Conservation (phyloP, 2,888 invertebrate species). For the Cremastobaeus sp. region DNA sequence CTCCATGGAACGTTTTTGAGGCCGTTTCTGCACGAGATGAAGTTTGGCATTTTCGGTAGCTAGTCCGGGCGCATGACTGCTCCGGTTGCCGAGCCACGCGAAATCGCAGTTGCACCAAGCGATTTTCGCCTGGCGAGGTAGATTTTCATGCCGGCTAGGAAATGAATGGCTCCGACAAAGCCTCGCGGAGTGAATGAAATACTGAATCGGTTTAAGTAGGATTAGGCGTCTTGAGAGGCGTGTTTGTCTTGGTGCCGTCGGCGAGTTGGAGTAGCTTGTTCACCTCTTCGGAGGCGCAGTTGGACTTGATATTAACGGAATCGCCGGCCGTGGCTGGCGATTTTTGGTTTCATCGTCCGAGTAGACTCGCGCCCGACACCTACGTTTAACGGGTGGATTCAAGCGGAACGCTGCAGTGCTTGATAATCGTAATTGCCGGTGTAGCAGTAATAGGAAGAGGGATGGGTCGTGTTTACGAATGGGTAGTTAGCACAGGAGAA, state of each 20-base stretch:
- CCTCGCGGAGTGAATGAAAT: constrained; percentile 9
- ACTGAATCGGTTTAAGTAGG: constrained; percentile 19
- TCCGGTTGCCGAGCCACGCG: no score
- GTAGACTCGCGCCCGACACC: constrained; percentile 1
- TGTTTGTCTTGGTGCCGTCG: constrained; percentile 12
- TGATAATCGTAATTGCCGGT: constrained; percentile 41
- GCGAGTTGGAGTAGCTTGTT: not conserved
- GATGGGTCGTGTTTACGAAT: constrained; percentile 53
- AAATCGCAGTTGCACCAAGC: no score
- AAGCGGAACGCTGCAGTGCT: constrained; percentile 47
- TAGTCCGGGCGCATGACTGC: no score
- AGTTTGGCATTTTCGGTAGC: no score
- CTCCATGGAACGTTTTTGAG: no score
- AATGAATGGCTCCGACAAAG: no score
- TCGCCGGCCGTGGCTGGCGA: not conserved
- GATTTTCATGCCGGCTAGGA: no score
- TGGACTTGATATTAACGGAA: no score
- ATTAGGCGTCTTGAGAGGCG: constrained; percentile 10
- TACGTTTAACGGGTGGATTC: constrained; percentile 45
- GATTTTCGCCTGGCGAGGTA: no score
- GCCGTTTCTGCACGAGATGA: no score
- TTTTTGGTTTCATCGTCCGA: constrained; percentile 1
- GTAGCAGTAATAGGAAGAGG: constrained; percentile 50
- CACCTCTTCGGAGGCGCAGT: not conserved
- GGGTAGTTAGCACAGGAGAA: constrained; percentile 44